Conservation (phyloP, 2,888 invertebrate genomes). For the Hydropsyche betteni region DNA sequence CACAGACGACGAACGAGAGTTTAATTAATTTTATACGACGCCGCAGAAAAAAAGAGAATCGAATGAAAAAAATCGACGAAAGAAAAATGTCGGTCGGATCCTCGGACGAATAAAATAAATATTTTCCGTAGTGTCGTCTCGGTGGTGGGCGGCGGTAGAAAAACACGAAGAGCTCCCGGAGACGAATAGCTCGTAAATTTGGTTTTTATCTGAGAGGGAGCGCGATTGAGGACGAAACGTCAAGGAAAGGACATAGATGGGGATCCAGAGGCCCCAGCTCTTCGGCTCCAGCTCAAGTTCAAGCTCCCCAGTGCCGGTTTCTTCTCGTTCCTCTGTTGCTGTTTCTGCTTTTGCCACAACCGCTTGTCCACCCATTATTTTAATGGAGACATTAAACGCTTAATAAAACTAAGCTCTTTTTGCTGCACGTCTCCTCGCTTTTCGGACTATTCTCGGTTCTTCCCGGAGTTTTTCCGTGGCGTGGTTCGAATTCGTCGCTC, state of each 20-base stretch:
- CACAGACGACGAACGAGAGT: background rate
- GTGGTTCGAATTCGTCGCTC: background rate
- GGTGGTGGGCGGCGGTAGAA: background rate
- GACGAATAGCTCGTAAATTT: slow-evolving; percentile 38
- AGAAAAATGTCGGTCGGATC: slow-evolving; percentile 16
- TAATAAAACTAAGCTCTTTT: slow-evolving; percentile 48
- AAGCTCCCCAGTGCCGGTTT: background rate
- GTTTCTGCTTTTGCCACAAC: slow-evolving; percentile 2
- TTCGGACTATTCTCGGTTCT: background rate
- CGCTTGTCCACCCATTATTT: slow-evolving; percentile 49
- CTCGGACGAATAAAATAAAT: slow-evolving; percentile 31
- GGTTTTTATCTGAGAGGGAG: slow-evolving; percentile 34
- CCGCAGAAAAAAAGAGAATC: background rate
- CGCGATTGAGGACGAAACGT: slow-evolving; percentile 40
- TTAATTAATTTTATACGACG: background rate
- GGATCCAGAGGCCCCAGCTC: background rate
- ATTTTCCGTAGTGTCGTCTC: slow-evolving; percentile 15
- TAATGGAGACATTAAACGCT: slow-evolving; percentile 52
- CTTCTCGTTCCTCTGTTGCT: slow-evolving; percentile 11
- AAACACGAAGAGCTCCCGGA: too few relatives aligned
- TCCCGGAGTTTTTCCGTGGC: background rate
- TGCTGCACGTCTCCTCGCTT: background rate
- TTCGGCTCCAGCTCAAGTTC: background rate
- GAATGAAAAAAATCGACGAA: background rate
- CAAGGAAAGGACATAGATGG: slow-evolving; percentile 20